These are phyloP conservation scores for Megaceryle alcyon DNA, from an alignment of 2,797 vertebrate species.

Conservation along the genomic window DNA sequence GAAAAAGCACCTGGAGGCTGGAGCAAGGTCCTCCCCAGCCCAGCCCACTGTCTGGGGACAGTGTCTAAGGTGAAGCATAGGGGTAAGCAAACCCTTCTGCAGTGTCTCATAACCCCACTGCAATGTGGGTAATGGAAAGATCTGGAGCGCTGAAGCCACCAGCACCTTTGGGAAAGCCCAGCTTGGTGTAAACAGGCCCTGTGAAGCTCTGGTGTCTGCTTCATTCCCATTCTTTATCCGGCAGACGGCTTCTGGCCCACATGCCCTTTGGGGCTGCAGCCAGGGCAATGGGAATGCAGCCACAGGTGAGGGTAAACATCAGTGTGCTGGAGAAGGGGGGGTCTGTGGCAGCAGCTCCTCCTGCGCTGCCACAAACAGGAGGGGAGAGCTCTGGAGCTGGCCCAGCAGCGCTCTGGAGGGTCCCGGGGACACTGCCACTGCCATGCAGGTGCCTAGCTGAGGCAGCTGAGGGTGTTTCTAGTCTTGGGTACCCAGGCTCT, in stretches of 20 bases:
- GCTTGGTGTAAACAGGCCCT: background rate
- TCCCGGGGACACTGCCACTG: background rate
- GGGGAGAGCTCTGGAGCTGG: background rate
- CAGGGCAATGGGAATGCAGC: background rate
- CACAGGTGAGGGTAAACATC: background rate
- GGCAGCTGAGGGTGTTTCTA: fast-evolving
- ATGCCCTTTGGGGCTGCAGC: background rate
- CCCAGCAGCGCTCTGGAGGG: background rate
- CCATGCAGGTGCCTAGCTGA: fast-evolving
- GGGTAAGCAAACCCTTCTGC: background rate
- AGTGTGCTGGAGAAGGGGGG: background rate
- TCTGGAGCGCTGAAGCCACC: background rate
- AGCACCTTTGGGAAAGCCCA: background rate
- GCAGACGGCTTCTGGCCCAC: background rate
- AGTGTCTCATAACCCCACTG: background rate
- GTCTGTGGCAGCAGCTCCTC: background rate
- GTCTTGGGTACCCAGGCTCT: background rate
- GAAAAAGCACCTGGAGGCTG: background rate
- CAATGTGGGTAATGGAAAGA: background rate
- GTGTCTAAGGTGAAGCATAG: background rate
- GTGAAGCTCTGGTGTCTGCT: background rate
- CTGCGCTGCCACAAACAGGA: fast-evolving
- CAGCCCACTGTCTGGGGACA: background rate
- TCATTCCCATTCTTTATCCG: background rate
- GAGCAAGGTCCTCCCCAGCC: background rate